Evolutionary conservation across 2,113 vertebrate species (phyloP), one percentile per base, ranked within the genome.

Genomic region (Chloebia gouldiae): DNA sequence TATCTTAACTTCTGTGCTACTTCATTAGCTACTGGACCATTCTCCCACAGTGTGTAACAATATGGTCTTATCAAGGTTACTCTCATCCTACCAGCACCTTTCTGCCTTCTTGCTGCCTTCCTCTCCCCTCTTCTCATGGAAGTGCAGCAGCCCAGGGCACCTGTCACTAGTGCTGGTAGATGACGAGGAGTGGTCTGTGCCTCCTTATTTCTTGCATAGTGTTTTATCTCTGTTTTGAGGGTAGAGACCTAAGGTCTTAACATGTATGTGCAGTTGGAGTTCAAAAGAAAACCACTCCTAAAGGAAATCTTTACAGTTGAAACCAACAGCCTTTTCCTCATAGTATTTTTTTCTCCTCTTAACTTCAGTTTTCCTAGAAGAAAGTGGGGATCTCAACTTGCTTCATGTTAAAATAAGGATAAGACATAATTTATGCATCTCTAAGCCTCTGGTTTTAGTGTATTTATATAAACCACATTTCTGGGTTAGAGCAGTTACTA

Each of bases 401-500:
- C 11, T 80, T 71, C 23, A 14, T 37, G 23, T 78, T 95, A 88
- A 88, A 88, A 90, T 83, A 86, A 65, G 5, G n/a, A n/a, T 66
- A 76, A 86, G 31, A 47, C 21, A 49, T 88, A 95, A 86, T 9
- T 60, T 25, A 15, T 61, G 31, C 11, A 75, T 86, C 86, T 61
- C 39, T 84, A 93, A 75, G 13, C 70, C 79, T 64, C 68, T 93
- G 40, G 20, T 93, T 54, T 78, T 42, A 75, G 42, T 51, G 23
- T 72, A 83, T 86, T 94, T 94, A 72, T 72, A 76, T 56, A 92
- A 88, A 77, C 28, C 30, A 60, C 30, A 61, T 75, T 86, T 93
- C 31, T 72, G 73, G 35, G 83, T 90, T 89, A 54, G 30, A 73
- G 37, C 35, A 79, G 84, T 91, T 93, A 61, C 66, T 64, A 53